Percentiles rank a stretch among this genome's conserved stretches.
These are phyloP conservation scores for Coelopa frigida DNA, from an alignment of 1,140 invertebrate genomes.

Conservation along the genomic window DNA sequence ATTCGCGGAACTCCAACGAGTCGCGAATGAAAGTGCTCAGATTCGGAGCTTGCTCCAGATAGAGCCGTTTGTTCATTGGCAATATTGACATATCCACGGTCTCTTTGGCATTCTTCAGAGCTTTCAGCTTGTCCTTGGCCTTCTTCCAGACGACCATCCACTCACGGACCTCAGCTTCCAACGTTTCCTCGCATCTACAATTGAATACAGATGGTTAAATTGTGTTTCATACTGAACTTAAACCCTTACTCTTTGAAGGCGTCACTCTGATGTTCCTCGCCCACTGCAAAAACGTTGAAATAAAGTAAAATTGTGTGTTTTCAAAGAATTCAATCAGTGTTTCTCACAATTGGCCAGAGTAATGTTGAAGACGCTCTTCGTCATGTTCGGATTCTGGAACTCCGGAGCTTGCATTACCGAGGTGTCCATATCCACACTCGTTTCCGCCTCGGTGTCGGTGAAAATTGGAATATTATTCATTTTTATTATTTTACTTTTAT, in stretches of 20 bases:
- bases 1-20: conserved; percentile 18
- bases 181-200: conserved; percentile 9
- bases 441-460: conserved; percentile 12
- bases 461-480: conserved; percentile 10
- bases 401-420: background rate
- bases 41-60: conserved; percentile 23
- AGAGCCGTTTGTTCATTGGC: conserved; percentile 9
- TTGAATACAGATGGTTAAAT: background rate
- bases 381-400: conserved; percentile 6
- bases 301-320: no score
- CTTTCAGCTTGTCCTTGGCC: background rate
- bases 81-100: conserved; percentile 11
- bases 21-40: conserved; percentile 21
- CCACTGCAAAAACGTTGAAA: background rate
- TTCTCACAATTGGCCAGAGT: conserved; percentile 14
- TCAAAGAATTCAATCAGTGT: background rate
- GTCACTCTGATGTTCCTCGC: background rate
- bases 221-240: background rate
- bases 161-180: conserved; percentile 12
- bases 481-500: no score
- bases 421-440: conserved; percentile 9
- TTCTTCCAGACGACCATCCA: conserved; percentile 8
- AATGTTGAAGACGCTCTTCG: conserved; percentile 13
- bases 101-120: conserved; percentile 4
- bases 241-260: conserved; percentile 10